phyloP scores from a whole-genome alignment of 2,888 invertebrate species.

The Ormyrus labotus region DNA sequence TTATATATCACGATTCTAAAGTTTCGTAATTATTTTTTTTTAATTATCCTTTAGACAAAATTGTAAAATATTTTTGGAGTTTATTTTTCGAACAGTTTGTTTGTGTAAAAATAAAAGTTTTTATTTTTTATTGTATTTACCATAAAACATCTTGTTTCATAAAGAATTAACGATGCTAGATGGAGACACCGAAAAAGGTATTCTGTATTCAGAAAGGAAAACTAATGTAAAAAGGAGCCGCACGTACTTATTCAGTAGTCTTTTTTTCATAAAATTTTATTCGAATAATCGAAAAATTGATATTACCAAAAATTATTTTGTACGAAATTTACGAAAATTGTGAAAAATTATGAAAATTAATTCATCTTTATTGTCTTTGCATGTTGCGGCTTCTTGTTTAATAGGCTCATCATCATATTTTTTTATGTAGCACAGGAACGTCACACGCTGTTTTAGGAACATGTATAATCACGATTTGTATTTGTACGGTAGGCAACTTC shows the following conservation, averaged over 20 bases:
- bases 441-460: conserved; percentile 1
- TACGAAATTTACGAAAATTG: too few species aligned
- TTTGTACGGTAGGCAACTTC: conserved; percentile 52
- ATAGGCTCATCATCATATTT: conserved; percentile 8
- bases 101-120: not conserved
- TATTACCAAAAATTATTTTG: too few species aligned
- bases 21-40: too few species aligned
- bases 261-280: conserved; percentile 26
- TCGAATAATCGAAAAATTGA: not conserved
- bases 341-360: too few species aligned
- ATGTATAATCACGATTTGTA: conserved; percentile 36
- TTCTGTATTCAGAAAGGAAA: conserved; percentile 14
- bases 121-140: not conserved
- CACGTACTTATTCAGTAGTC: not conserved
- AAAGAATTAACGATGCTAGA: conserved; percentile 7
- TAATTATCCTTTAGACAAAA: too few species aligned
- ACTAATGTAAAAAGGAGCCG: conserved; percentile 13
- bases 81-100: too few species aligned
- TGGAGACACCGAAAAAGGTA: conserved; percentile 32
- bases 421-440: conserved; percentile 14
- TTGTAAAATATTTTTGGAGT: too few species aligned
- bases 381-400: conserved; percentile 18
- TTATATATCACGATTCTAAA: too few species aligned
- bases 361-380: not conserved
- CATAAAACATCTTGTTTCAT: conserved; percentile 18